These are phyloP conservation scores for Ceyx melanurus DNA, from an alignment of 2,113 vertebrate genomes.

Conservation along the genomic window DNA sequence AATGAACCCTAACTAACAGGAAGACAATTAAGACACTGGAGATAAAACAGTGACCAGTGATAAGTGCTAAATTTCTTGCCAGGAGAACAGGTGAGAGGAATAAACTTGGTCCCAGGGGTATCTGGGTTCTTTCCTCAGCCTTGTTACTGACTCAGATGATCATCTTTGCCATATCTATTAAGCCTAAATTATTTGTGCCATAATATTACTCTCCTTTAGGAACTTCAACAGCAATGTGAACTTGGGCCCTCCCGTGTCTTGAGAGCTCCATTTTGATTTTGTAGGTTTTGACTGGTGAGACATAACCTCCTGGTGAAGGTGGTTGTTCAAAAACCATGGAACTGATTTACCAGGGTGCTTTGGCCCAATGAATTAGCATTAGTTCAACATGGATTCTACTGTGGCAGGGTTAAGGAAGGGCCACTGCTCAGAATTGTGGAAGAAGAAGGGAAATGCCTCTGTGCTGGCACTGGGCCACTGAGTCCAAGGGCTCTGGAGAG, in stretches of 20 bases:
- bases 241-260: neutral
- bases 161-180: neutral
- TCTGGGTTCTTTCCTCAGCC: neutral
- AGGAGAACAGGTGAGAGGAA: neutral
- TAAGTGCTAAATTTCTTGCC: slow-evolving; percentile 26
- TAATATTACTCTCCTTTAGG: neutral
- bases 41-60: slow-evolving; percentile 60
- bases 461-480: neutral
- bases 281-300: neutral
- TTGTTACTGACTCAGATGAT: neutral
- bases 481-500: fast-evolving
- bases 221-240: neutral
- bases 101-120: neutral
- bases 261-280: fast-evolving
- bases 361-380: neutral
- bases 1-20: slow-evolving; percentile 48
- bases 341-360: neutral
- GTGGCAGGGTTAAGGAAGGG: neutral
- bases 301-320: neutral
- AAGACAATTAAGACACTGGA: slow-evolving; percentile 59
- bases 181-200: neutral
- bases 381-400: neutral
- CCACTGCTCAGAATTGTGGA: fast-evolving
- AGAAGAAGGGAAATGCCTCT: neutral
- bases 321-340: neutral